Conservation (phyloP, 2,888 invertebrate genomes). For the Vanessa cardui region DNA sequence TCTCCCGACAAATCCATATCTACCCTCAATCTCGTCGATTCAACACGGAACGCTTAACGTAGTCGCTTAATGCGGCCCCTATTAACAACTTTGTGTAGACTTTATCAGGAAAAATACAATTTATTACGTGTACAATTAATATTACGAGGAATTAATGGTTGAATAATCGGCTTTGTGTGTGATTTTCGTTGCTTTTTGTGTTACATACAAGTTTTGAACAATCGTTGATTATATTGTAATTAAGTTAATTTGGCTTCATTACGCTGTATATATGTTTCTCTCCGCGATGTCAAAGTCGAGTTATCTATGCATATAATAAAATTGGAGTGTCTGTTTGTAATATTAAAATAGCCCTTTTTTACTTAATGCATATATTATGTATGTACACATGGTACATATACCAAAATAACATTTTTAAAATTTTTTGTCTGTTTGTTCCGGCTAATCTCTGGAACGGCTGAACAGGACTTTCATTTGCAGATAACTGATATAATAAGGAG, state of each 20-base stretch:
- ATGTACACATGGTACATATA: no score
- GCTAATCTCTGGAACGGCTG: no score
- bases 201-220: constrained; percentile 11
- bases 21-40: constrained; percentile 69
- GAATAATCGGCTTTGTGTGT: constrained; percentile 21
- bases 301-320: neutral
- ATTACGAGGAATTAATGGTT: constrained; percentile 37
- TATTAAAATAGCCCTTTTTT: no score
- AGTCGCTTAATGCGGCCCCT: constrained; percentile 45
- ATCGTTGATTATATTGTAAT: constrained; percentile 17
- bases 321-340: no score
- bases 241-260: constrained; percentile 18
- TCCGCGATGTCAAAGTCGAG: neutral
- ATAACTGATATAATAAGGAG: no score
- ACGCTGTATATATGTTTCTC: no score
- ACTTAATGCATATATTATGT: no score
- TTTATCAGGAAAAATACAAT: constrained; percentile 45
- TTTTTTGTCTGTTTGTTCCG: no score
- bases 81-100: constrained; percentile 45
- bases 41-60: constrained; percentile 71
- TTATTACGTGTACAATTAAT: constrained; percentile 44
- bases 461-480: no score
- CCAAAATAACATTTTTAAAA: no score
- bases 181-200: constrained; percentile 19
- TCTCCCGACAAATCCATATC: constrained; percentile 52